Evolutionary conservation across 2,113 vertebrate genomes (phyloP).

Genomic region (Triplophysa dalaica): DNA sequence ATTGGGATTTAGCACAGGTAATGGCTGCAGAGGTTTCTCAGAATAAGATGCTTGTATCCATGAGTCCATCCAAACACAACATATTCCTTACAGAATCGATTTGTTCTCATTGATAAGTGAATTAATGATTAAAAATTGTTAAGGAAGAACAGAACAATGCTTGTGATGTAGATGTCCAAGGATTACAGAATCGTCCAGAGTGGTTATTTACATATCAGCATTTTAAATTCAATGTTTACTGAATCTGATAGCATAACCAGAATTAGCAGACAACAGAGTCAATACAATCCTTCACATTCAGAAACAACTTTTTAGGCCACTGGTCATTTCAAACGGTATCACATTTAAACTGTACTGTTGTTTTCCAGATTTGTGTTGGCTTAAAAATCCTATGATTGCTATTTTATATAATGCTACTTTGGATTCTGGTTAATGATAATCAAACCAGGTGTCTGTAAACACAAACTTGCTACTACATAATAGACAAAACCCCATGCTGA

Average conservation of each 20-base stretch:
- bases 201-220: background rate
- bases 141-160: background rate
- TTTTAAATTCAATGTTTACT: background rate
- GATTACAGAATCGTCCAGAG: conserved; percentile 1
- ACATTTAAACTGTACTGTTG: background rate
- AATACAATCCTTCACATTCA: background rate
- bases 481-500: background rate
- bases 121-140: conserved; percentile 34
- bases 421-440: background rate
- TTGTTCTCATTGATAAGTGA: conserved; percentile 21
- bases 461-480: background rate
- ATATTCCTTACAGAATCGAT: conserved; percentile 22
- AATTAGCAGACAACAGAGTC: too few relatives aligned
- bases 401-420: background rate
- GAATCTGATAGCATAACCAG: background rate
- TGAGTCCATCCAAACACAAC: conserved; percentile 17
- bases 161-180: conserved; percentile 1
- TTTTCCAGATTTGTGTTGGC: background rate
- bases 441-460: background rate
- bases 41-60: background rate
- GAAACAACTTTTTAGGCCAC: too few relatives aligned
- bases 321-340: too few relatives aligned
- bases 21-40: background rate
- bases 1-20: conserved; percentile 44
- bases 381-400: background rate